Base-by-base conservation (phyloP, 2,888 invertebrate genomes). In the Scrobipalpa costella region DNA sequence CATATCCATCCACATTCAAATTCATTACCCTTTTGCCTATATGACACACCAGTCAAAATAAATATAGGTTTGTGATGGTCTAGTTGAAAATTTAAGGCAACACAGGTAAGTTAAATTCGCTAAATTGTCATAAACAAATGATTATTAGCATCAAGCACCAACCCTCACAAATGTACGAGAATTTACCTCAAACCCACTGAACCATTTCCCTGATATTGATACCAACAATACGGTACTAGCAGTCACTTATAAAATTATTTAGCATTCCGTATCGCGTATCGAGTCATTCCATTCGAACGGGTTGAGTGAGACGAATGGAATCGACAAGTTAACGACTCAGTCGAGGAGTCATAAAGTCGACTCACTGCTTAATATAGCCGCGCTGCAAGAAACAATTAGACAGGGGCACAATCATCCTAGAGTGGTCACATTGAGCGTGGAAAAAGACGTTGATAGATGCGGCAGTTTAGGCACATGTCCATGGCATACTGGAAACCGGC, bases 351-450 rank as follows among this genome's bases (percentile, higher is more conserved):
- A 84, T 91, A 91, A 90, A 91, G 84, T 86, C 79, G 84, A 82
- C 85, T 87, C 85, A 85, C 88, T 85, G 88, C 88, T 90, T 90
- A 90, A 90, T 90, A 90, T 87, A 87, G 83, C 84, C 81, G 84
- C 85, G 83, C 85, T 85, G 90, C 88, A 86, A 90, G 90, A 90
- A 90, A 90, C 90, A 90, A 90, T 91, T 90, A 91, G 86, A 90
- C 88, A 84, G 85, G 81, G 84, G 84, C 80, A 85, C 85, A 87
- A 83, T 86, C 87, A 84, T 86, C 83, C 83, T 74, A 74, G 78
- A 76, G 79, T 74, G 77, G 73, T 68, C 66, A 69, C 64, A 50
- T 65, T 72, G 80, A 71, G 66, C 68, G 38, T 9, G 66, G 78
- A 73, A 64, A 47, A 13, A 60, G n/a, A 34, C 7, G 36, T 21